Evolutionary conservation across 2,797 vertebrate species (phyloP).

Genomic region (Echiichthys vipera): DNA sequence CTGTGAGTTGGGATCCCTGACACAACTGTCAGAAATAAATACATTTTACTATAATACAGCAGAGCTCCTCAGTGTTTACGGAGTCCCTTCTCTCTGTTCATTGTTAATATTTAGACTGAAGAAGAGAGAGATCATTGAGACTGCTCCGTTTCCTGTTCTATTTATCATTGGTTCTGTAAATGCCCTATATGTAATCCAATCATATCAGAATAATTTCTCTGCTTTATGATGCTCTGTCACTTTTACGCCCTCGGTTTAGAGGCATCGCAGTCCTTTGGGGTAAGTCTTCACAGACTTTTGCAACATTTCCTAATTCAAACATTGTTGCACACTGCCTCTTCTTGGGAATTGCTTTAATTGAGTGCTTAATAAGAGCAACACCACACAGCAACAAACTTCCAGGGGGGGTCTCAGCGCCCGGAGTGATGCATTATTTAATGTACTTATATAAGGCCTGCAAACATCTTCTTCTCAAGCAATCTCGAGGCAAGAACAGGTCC

Average conservation of each 20-base stretch:
- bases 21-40: conserved; percentile 30
- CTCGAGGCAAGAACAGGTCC: conserved; percentile 19
- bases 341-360: conserved; percentile 82
- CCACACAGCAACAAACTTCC: conserved; percentile 70
- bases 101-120: conserved; percentile 50
- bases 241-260: conserved; percentile 51
- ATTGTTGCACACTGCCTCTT: conserved; percentile 70
- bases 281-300: conserved; percentile 52
- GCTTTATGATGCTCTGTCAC: conserved; percentile 56
- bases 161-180: conserved; percentile 66
- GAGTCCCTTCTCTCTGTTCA: conserved; percentile 20
- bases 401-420: conserved; percentile 46
- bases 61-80: conserved; percentile 23
- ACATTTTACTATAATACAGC: conserved; percentile 11
- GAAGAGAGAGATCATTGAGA: conserved; percentile 33
- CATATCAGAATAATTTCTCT: conserved; percentile 57
- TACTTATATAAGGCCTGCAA: conserved; percentile 58
- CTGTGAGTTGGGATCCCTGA: conserved; percentile 26
- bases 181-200: conserved; percentile 71
- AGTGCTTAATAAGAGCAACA: conserved; percentile 79
- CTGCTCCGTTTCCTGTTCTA: conserved; percentile 53
- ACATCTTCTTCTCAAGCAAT: conserved; percentile 47
- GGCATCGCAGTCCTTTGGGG: conserved; percentile 55
- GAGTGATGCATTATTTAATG: conserved; percentile 79
- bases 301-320: conserved; percentile 77